Evolutionary conservation across 2,888 invertebrate species (phyloP).

Genomic region (Hyposoter dolosus): DNA sequence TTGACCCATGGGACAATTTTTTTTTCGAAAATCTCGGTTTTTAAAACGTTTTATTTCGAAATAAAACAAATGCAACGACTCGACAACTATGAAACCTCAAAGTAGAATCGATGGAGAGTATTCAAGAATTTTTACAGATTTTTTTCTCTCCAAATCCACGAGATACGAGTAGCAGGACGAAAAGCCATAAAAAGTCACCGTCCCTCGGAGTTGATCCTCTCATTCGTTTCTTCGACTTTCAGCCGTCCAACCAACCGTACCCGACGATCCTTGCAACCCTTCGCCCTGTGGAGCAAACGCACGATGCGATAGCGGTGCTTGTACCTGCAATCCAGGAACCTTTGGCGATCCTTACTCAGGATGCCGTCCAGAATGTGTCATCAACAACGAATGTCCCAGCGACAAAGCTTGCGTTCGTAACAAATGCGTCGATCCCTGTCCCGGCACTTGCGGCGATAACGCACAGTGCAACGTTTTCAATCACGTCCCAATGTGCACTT

Average conservation of each 20-base stretch:
- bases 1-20: too few relatives aligned
- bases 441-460: slow-evolving; percentile 86
- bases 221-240: slow-evolving; percentile 20
- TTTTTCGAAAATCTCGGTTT: too few relatives aligned
- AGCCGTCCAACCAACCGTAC: slow-evolving; percentile 40
- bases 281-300: slow-evolving; percentile 86
- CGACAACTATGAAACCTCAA: too few relatives aligned
- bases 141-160: too few relatives aligned
- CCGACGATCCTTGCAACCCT: slow-evolving; percentile 81
- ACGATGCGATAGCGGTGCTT: slow-evolving; percentile 84
- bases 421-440: slow-evolving; percentile 85
- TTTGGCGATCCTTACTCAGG: slow-evolving; percentile 85
- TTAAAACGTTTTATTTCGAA: too few relatives aligned
- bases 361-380: slow-evolving; percentile 85
- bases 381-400: slow-evolving; percentile 85
- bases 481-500: slow-evolving; percentile 92
- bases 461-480: slow-evolving; percentile 92
- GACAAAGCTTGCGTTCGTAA: slow-evolving; percentile 85
- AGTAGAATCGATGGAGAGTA: too few relatives aligned
- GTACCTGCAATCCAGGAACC: slow-evolving; percentile 83
- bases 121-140: too few relatives aligned
- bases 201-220: background rate
- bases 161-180: too few relatives aligned
- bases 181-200: background rate
- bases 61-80: too few relatives aligned